Percentiles rank a stretch among this genome's conserved stretches.
Evolutionary conservation across 2,797 vertebrate species (phyloP).

Genomic region (Hippopotamyrus pictus): DNA sequence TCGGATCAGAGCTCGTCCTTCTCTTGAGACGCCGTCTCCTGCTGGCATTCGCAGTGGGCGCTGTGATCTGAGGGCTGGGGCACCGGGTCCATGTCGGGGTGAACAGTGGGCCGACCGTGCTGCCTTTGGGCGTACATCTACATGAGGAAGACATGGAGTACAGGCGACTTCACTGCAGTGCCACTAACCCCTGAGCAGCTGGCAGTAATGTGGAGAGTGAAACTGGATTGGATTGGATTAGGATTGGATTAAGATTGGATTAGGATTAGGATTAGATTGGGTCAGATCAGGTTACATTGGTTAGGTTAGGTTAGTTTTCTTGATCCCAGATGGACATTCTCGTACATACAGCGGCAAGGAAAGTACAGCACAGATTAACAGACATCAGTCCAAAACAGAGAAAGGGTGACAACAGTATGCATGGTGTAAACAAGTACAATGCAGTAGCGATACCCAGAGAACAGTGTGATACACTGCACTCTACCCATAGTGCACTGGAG

Average conservation of each 20-base stretch:
- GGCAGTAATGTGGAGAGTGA: neutral
- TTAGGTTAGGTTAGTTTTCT: neutral
- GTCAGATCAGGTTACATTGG: neutral
- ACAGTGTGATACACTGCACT: neutral
- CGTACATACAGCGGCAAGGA: neutral
- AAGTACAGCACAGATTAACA: neutral
- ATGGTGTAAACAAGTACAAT: neutral
- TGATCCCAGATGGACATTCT: neutral
- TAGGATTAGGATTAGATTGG: neutral
- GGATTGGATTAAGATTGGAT: neutral
- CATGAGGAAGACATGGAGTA: slow-evolving; percentile 20
- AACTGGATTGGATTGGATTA: neutral
- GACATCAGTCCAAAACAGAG: neutral
- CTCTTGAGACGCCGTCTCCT: slow-evolving; percentile 35
- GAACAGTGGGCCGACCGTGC: slow-evolving; percentile 60
- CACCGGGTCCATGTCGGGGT: slow-evolving; percentile 68
- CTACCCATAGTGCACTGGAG: neutral
- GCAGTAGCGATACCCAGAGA: neutral
- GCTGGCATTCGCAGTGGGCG: slow-evolving; percentile 58
- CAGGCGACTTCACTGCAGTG: neutral
- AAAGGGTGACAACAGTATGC: neutral
- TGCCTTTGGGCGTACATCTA: slow-evolving; percentile 68
- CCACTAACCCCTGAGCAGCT: neutral
- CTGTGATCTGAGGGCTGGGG: slow-evolving; percentile 62
- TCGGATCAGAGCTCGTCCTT: slow-evolving; percentile 63